Percentiles rank a stretch among this genome's conserved stretches.
phyloP scores from a whole-genome alignment of 2,113 vertebrate species.

The Channa argus region DNA sequence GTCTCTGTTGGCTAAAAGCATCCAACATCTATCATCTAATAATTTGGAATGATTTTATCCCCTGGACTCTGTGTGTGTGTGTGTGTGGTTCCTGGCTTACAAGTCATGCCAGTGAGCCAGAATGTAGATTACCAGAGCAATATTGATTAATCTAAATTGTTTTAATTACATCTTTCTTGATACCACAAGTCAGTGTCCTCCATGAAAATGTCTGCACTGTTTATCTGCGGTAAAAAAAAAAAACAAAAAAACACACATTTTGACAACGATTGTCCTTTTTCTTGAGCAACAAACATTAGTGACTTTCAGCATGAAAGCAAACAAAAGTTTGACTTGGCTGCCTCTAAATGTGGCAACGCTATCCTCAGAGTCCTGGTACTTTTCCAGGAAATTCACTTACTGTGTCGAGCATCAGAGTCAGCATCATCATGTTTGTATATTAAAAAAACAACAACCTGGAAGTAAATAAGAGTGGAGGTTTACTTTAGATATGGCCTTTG shows the following conservation, averaged over 20 bases:
- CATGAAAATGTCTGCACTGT: constrained; percentile 5
- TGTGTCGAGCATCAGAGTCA: constrained; percentile 20
- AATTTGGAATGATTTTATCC: too few species aligned
- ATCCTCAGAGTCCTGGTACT: background rate
- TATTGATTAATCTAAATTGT: too few species aligned
- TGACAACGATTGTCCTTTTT: constrained; percentile 27
- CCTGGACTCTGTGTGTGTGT: too few species aligned
- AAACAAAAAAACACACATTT: constrained; percentile 6
- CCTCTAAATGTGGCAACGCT: constrained; percentile 28
- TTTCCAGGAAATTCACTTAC: constrained; percentile 11
- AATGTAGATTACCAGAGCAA: background rate
- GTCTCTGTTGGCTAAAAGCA: too few species aligned
- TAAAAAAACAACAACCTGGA: background rate
- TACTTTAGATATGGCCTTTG: constrained; percentile 43
- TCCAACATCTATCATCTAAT: too few species aligned
- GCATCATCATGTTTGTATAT: background rate
- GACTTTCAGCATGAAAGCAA: constrained; percentile 26
- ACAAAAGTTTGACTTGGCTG: constrained; percentile 13
- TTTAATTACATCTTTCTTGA: too few species aligned
- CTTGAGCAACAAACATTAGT: constrained; percentile 32
- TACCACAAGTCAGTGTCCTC: background rate
- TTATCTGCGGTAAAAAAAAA: background rate
- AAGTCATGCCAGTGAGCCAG: background rate
- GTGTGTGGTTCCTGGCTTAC: background rate
- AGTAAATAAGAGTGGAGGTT: constrained; percentile 29